phyloP scores from a whole-genome alignment of 2,797 vertebrate species.

The Esox masquinongy region DNA sequence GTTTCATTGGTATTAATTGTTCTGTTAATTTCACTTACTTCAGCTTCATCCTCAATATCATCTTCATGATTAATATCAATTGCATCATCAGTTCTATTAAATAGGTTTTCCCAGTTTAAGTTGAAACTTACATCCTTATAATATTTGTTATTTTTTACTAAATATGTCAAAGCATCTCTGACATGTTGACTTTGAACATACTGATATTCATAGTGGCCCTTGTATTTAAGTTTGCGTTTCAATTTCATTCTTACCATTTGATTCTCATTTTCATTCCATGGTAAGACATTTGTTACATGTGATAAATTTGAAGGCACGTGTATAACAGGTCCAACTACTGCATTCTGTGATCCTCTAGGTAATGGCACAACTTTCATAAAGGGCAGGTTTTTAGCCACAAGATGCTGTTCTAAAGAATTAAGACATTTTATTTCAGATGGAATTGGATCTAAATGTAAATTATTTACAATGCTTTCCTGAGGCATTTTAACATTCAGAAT shows the following conservation, averaged over 20 bases:
- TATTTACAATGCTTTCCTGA: slow-evolving; percentile 20
- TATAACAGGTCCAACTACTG: neutral
- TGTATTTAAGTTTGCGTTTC: slow-evolving; percentile 29
- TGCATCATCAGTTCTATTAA: slow-evolving; percentile 13
- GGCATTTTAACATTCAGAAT: slow-evolving; percentile 15
- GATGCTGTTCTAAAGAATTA: slow-evolving; percentile 25
- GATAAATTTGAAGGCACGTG: slow-evolving; percentile 21
- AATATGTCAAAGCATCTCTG: slow-evolving; percentile 9
- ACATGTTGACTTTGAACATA: slow-evolving; percentile 25
- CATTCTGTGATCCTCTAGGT: slow-evolving; percentile 23
- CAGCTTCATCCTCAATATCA: too few species aligned
- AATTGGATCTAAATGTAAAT: neutral
- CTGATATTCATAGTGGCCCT: slow-evolving; percentile 30
- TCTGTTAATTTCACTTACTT: too few species aligned
- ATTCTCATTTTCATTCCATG: slow-evolving; percentile 16
- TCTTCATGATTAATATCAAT: too few species aligned
- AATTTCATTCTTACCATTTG: slow-evolving; percentile 19
- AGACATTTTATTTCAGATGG: slow-evolving; percentile 12
- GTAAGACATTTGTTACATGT: slow-evolving; percentile 17
- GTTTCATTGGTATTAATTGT: neutral
- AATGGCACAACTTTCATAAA: slow-evolving; percentile 29
- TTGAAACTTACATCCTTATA: slow-evolving; percentile 23
- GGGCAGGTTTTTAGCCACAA: slow-evolving; percentile 15
- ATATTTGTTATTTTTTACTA: slow-evolving; percentile 15
- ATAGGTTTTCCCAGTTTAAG: slow-evolving; percentile 13